phyloP scores from a whole-genome alignment of 53 echinoderm and acorn worm species.

The Zoroaster sp. region DNA sequence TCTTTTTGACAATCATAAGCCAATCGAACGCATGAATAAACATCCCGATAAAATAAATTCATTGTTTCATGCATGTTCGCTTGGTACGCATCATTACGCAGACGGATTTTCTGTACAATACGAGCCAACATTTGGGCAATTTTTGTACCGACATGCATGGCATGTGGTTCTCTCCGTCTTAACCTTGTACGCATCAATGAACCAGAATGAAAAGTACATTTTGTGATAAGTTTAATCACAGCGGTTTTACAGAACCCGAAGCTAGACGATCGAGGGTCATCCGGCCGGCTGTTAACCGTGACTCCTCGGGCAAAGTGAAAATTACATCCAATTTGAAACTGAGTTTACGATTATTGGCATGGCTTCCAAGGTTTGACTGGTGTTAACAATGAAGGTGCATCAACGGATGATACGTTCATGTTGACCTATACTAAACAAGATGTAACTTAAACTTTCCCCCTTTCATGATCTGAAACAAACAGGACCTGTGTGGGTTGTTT shows the following conservation, averaged over 20 bases:
- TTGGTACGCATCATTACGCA: too few relatives aligned
- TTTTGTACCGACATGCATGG: not conserved
- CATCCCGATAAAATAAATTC: not conserved
- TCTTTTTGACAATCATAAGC: not conserved
- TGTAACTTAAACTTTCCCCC: not conserved
- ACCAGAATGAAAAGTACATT: not conserved
- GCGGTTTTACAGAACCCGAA: too few relatives aligned
- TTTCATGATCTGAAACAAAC: not conserved
- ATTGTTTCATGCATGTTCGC: not conserved
- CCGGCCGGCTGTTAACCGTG: not conserved
- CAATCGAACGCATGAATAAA: not conserved
- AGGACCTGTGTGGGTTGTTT: not conserved
- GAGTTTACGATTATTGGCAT: too few relatives aligned
- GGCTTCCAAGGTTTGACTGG: too few relatives aligned
- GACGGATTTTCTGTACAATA: not conserved
- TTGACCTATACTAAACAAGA: not conserved
- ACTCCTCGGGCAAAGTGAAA: too few relatives aligned
- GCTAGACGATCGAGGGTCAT: not conserved
- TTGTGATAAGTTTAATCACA: not conserved
- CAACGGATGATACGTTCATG: too few relatives aligned
- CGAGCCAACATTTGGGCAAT: slow-evolving; percentile 3
- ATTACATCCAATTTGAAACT: too few relatives aligned
- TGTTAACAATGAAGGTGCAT: too few relatives aligned
- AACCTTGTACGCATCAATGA: slow-evolving; percentile 4
- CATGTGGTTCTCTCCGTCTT: not conserved